Evolutionary conservation across 2,113 vertebrate species (phyloP).

Genomic region (Cathartes aura): DNA sequence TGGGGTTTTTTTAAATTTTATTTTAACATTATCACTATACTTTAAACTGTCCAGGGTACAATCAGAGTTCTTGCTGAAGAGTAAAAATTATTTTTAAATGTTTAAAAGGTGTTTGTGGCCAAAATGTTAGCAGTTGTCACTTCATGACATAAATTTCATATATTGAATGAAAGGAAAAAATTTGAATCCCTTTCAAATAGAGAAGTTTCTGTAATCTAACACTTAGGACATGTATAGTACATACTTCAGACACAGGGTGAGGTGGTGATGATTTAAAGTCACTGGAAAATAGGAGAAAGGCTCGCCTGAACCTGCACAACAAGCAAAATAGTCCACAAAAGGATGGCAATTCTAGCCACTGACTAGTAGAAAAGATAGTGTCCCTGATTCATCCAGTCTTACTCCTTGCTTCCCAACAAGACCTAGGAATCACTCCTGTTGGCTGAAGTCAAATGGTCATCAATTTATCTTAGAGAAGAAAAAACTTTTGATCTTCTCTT

Average conservation of each 20-base stretch:
- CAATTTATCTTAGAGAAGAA: background rate
- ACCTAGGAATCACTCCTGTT: background rate
- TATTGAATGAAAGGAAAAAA: background rate
- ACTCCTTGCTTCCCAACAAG: background rate
- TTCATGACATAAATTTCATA: background rate
- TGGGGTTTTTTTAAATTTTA: background rate
- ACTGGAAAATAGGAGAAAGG: background rate
- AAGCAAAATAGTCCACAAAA: background rate
- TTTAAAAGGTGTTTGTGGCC: background rate
- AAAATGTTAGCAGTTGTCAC: background rate
- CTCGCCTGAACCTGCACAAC: background rate
- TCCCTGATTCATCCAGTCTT: background rate
- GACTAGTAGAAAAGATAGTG: background rate
- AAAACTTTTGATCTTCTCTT: background rate
- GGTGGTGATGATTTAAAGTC: background rate
- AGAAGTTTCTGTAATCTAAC: background rate
- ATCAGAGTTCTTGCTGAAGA: background rate
- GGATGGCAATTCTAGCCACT: background rate
- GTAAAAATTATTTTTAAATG: background rate
- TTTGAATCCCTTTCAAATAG: background rate
- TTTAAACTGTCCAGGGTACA: background rate
- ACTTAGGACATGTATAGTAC: background rate
- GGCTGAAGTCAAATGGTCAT: background rate
- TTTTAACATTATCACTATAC: background rate
- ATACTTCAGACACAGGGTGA: background rate